Base-by-base conservation (phyloP, 2,888 invertebrate genomes). In the Hirtodrosophila duncani region DNA sequence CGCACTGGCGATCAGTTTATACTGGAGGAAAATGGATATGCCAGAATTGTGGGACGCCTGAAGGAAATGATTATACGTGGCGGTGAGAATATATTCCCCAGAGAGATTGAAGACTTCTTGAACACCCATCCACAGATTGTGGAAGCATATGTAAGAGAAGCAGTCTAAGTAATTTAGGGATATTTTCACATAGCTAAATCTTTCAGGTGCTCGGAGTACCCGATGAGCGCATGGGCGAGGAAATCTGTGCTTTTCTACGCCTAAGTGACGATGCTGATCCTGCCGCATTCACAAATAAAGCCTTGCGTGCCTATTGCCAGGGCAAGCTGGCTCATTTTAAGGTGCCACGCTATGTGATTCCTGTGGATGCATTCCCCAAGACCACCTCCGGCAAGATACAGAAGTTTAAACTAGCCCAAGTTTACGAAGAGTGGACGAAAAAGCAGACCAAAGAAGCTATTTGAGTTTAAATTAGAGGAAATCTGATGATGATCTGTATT, bases 1-100 rank as follows among this genome's bases (percentile, higher is more conserved):
- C 90, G 89, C 78, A 93, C 94, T 0, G 94, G 87, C 1, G 87
- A 87, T 60, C 89, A 91, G 64, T 92, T 91, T 53, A 67, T 91
- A 0, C 86, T 95, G 48, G 86, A 89, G 36, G 88, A 89, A 52
- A 88, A 91, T 63, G 93, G 93, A 0, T 93, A 92, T 77, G 91
- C 90, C 0, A 85, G 87, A 65, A 89, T 94, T 53, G 89, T 92
- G 11, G 94, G 94, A 0, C 88, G 94, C 38, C 79, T 91, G 8
- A 94, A 94, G 82, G 94, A 94, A 63, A 89, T 94, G 89, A 90
- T 94, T 29, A 93, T 93, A 43, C 87, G 94, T 31, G 94, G 94
- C 3, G 94, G 94, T n/a, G 93, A 94, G 85, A 94, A 94, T 79
- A 90, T 95, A 44, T 94, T 91, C 81, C 94, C 95, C 0, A 90